A percentile compares a stretch with the other conserved stretches of the same genome.
Evolutionary conservation across 2,113 vertebrate species (phyloP).

Genomic region (Natator depressus): DNA sequence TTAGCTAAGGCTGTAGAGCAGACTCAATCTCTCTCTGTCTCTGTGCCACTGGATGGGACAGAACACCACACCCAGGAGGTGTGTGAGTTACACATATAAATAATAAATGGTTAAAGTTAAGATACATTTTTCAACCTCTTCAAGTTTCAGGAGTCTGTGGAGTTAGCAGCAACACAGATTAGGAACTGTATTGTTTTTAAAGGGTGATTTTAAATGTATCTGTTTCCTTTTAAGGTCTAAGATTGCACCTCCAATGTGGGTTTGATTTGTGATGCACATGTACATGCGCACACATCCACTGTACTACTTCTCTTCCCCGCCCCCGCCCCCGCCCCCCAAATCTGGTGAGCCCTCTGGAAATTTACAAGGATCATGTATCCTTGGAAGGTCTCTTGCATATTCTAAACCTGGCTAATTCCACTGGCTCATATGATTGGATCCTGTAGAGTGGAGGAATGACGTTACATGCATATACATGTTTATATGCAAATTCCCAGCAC

Average conservation of each 20-base stretch:
- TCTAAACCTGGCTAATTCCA: not conserved
- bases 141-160: not conserved
- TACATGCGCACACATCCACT: not conserved
- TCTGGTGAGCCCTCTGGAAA: not conserved
- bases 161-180: slow-evolving; percentile 1
- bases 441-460: not conserved
- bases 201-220: not conserved
- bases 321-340: not conserved
- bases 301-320: not conserved
- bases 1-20: too few relatives aligned
- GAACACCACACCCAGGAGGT: too few relatives aligned
- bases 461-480: not conserved
- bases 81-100: not conserved
- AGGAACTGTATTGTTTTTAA: not conserved
- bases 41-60: too few relatives aligned
- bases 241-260: not conserved
- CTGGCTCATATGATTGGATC: not conserved
- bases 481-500: not conserved
- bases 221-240: not conserved
- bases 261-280: not conserved
- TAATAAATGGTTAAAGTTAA: slow-evolving; percentile 17
- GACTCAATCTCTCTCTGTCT: too few relatives aligned
- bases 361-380: not conserved
- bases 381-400: not conserved
- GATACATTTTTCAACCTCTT: slow-evolving; percentile 5